Conservation (phyloP, 1,140 invertebrate species). For the Portunus trituberculatus region DNA sequence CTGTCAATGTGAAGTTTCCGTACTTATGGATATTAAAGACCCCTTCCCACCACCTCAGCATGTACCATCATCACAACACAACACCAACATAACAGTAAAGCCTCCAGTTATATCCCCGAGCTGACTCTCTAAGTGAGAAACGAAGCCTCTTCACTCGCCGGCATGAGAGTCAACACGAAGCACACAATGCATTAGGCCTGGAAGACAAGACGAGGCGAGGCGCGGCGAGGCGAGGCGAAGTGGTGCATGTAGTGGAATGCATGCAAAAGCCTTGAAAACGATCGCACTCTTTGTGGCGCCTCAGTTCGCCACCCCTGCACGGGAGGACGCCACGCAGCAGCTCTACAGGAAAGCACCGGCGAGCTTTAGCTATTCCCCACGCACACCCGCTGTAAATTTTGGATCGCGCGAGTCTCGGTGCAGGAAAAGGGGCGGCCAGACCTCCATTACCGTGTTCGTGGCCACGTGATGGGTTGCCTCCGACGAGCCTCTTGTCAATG, state of each 20-base stretch:
- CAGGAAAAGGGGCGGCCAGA: neutral
- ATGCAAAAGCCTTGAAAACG: neutral
- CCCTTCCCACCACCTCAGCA: too few relatives aligned
- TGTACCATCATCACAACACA: too few relatives aligned
- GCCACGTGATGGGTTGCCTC: neutral
- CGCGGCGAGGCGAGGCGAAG: neutral
- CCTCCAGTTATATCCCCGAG: too few relatives aligned
- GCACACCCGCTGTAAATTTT: neutral
- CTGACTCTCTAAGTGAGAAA: too few relatives aligned
- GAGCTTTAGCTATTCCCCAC: neutral
- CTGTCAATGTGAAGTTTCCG: too few relatives aligned
- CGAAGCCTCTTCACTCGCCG: neutral
- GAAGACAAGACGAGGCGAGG: too few relatives aligned
- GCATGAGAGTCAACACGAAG: neutral
- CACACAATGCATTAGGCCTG: neutral
- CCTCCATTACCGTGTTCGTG: neutral
- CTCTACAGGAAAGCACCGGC: neutral
- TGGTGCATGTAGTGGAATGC: neutral
- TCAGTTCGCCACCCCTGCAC: neutral
- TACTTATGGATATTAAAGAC: too few relatives aligned
- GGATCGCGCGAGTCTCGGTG: neutral
- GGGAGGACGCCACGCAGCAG: neutral
- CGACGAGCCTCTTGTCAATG: slow-evolving; percentile 3
- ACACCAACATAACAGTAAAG: too few relatives aligned
- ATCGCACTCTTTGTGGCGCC: neutral